Evolutionary conservation across 2,888 invertebrate species (phyloP), one percentile per base, ranked within the genome.

Genomic region (Sesia bembeciformis): DNA sequence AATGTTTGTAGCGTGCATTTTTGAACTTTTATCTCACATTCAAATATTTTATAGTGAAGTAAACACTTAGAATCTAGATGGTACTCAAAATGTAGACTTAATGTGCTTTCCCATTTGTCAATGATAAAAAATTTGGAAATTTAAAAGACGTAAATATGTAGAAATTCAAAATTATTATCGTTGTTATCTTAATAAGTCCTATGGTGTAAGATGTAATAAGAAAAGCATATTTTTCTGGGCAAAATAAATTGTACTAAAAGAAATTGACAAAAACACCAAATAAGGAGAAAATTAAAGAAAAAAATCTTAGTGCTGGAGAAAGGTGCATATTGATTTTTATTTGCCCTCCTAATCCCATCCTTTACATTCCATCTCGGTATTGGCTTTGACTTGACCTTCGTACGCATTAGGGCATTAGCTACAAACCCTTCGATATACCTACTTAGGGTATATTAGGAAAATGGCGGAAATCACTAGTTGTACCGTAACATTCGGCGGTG

Each of bases 261-360:
- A 70, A 68, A 70, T 72, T 74, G 67, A 78, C 62, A 67, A 71
- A 70, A 70, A 70, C 71, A 67, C 72, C 62, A 67, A 61, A 64
- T 64, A 67, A 67, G 72, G 68, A 55, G 67, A 64, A 61, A 56
- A 74, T 71, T 62, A 63, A 73, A 71, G 55, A 60, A 70, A 73
- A 70, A 68, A 68, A 68, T 74, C 4, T 42, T 76, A 76, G 72
- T 72, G 66, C 67, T 76, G 77, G 70, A 72, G 78, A 77, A 78
- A 74, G 81, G 79, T 86, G 84, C 81, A 83, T 75, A 72, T 75
- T 78, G 74, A 77, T 82, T 84, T 84, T 80, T 40, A 72, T 78
- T 81, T 73, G 60, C 64, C 65, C 68, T 64, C 51, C 41, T 38
- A 40, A 51, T 60, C 72, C 64, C 53, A 41, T 64, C 70, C 68